These are phyloP conservation scores for Exephanes ischioxanthus DNA, from an alignment of 2,888 invertebrate genomes.

Conservation along the genomic window DNA sequence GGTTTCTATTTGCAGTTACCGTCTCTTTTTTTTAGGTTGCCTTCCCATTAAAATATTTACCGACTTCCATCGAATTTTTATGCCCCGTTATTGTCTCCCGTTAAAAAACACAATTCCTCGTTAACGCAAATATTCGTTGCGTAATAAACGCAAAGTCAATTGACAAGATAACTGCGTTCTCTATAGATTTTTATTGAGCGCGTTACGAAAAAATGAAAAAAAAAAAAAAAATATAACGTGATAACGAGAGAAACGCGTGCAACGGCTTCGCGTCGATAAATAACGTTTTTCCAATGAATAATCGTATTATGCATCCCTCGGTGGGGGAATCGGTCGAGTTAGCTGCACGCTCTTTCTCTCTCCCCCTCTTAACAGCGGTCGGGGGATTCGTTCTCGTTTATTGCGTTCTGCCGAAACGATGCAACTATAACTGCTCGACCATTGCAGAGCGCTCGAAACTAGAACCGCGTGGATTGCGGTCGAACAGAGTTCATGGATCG, in stretches of 20 bases:
- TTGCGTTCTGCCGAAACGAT: background rate
- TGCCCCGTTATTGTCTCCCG: background rate
- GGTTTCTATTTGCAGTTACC: conserved; percentile 27
- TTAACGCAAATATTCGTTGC: background rate
- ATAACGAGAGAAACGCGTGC: conserved; percentile 58
- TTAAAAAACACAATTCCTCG: background rate
- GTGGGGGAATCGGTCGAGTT: background rate
- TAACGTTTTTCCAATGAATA: conserved; percentile 79
- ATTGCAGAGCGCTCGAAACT: background rate
- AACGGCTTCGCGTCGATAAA: conserved; percentile 72
- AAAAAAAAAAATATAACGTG: conserved; percentile 59
- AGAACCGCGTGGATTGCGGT: conserved; percentile 39
- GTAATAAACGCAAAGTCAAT: conserved; percentile 2
- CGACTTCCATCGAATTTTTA: background rate
- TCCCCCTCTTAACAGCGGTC: conserved; percentile 5
- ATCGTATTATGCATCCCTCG: conserved; percentile 74
- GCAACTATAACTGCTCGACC: conserved; percentile 11
- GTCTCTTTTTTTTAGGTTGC: background rate
- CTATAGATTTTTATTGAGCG: conserved; percentile 25
- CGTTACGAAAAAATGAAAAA: conserved; percentile 32
- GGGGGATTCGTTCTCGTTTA: conserved; percentile 7
- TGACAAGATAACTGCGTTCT: background rate
- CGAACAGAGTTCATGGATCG: conserved; percentile 71
- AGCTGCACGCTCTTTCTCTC: conserved; percentile 4
- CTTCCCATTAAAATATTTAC: background rate